Evolutionary conservation across 1,140 invertebrate genomes (phyloP).

Genomic region (Leptopilina boulardi): DNA sequence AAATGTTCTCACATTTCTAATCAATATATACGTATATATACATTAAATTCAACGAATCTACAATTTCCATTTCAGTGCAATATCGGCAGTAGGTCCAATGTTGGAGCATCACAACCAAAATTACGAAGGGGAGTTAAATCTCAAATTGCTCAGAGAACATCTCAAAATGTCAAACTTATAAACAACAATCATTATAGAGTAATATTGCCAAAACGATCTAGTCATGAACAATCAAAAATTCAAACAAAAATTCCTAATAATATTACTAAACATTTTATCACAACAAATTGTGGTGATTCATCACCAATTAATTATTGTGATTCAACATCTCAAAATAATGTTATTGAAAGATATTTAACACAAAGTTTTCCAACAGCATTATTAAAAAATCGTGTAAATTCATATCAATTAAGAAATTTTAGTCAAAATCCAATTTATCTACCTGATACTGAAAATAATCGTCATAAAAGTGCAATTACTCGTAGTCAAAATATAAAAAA

Average conservation of each 20-base stretch:
- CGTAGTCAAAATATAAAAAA: conserved; percentile 49
- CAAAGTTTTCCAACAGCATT: conserved; percentile 54
- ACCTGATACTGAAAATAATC: conserved; percentile 24
- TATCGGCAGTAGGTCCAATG: conserved; percentile 43
- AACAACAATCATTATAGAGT: conserved; percentile 37
- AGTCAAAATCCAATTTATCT: conserved; percentile 10
- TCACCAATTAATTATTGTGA: conserved; percentile 33
- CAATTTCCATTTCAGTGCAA: conserved; percentile 55
- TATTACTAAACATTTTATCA: conserved; percentile 55
- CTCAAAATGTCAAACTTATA: conserved; percentile 31
- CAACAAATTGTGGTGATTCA: conserved; percentile 34
- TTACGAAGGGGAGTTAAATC: conserved; percentile 44
- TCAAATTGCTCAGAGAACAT: conserved; percentile 38
- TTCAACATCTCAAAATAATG: conserved; percentile 52
- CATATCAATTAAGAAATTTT: background rate
- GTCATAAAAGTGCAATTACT: conserved; percentile 35
- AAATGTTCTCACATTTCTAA: conserved; percentile 32
- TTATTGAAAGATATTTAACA: conserved; percentile 67
- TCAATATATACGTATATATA: background rate
- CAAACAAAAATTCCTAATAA: conserved; percentile 54
- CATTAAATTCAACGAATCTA: conserved; percentile 17
- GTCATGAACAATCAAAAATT: conserved; percentile 44
- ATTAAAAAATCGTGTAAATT: background rate
- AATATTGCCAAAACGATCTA: conserved; percentile 45
- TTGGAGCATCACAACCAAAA: conserved; percentile 48